Conservation (phyloP, 2,888 invertebrate species). For the Caenorhabditis sp. region DNA sequence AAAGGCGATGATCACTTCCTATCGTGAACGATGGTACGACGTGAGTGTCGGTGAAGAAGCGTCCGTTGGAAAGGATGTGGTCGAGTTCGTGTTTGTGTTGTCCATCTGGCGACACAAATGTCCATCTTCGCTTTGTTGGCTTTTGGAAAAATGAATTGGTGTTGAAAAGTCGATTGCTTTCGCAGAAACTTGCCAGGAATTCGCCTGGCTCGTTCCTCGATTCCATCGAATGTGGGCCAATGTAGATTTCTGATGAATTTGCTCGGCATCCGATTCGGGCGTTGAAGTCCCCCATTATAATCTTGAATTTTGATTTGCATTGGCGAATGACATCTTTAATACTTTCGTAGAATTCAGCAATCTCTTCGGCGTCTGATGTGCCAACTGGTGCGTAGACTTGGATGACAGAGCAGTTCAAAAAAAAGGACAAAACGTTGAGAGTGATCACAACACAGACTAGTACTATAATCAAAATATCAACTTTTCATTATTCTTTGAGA, state of each 20-base stretch:
- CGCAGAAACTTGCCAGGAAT: background rate
- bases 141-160: background rate
- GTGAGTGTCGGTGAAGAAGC: background rate
- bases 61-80: conserved; percentile 3
- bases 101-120: background rate
- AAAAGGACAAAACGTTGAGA: too few species aligned
- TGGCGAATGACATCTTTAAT: background rate
- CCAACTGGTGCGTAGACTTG: background rate
- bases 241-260: background rate
- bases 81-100: conserved; percentile 1
- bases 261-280: background rate
- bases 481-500: too few species aligned
- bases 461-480: too few species aligned
- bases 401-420: background rate
- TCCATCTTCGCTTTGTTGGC: background rate
- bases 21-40: conserved; percentile 4
- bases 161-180: conserved; percentile 1
- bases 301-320: background rate
- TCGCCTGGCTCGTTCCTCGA: conserved; percentile 1
- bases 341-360: conserved; percentile 5
- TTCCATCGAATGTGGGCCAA: background rate
- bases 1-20: conserved; percentile 2
- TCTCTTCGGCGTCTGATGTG: background rate
- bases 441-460: too few species aligned
- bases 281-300: too few species aligned